Evolutionary conservation across 2,888 invertebrate species (phyloP), one percentile per base, ranked within the genome.

Genomic region (Macroteleia sp.): DNA sequence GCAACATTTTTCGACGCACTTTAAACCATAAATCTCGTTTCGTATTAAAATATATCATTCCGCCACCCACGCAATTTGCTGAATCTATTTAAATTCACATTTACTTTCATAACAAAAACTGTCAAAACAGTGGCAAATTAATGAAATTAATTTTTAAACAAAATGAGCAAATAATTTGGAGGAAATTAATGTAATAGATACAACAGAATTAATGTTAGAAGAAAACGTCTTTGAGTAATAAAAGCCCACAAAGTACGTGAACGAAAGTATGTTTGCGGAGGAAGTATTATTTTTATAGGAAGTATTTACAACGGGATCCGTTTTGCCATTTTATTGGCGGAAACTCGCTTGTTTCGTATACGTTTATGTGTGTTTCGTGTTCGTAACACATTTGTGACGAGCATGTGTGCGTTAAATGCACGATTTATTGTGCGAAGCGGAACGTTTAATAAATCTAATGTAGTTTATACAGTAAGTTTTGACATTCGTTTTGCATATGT

Each of bases 241-340:
- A n/a, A n/a, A n/a, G n/a, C n/a, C n/a, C n/a, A n/a, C n/a, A n/a
- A n/a, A n/a, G n/a, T n/a, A n/a, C n/a, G n/a, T n/a, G n/a, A n/a
- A n/a, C n/a, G n/a, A n/a, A n/a, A n/a, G n/a, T n/a, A n/a, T n/a
- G n/a, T n/a, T n/a, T 22, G 44, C 25, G 14, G 8, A 3, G 20
- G 22, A 46, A 62, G 48, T 62, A n/a, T 62, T 54, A 71, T 54
- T 62, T 71, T 71, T 62, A 62, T 62, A 48, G 56, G 61, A 61
- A 61, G 30, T 52, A 61, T 70, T 70, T 44, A 61, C 39, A 36
- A 10, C 30, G 20, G 14, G 42, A 61, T 52, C 36, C 46, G 50
- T 12, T 17, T 8, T 12, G 30, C 17, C 14, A 28, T 54, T 67
- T 67, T 48, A 67, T 67, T 57, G 67, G 67, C 46, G 56, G 57